Evolutionary conservation across 2,888 invertebrate species (phyloP), one percentile per base, ranked within the genome.

Genomic region (Blastobasis lacticolella): DNA sequence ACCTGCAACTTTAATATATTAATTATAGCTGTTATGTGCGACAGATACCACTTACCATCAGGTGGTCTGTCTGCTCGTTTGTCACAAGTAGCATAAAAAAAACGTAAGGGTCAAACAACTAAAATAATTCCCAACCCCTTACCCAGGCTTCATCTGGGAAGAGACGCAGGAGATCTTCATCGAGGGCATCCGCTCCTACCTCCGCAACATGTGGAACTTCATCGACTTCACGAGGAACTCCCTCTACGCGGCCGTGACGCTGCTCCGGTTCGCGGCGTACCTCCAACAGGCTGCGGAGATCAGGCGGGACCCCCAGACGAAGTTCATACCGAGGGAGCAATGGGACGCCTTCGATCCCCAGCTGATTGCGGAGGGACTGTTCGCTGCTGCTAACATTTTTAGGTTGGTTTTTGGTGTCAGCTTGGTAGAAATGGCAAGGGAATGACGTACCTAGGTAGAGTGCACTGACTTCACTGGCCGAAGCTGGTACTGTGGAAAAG

Each of bases 291-390:
- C 76, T 4, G 75, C 90, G 0, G 94, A 96, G 78, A 95, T 95
- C 50, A 67, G 79, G 4, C 70, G 73, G 2, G 92, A 96, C 67
- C 91, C 93, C 0, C 80, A 90, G 38, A 93, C 92, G 37, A 94
- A 94, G 36, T 94, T 90, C 66, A 92, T 95, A 38, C 93, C 95
- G 0, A 89, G 97, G 37, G 95, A 96, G 64, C 88, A 94, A 50
- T 98, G 98, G 98, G 91, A 95, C 60, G 94, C 95, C 5, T 98
- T 95, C 72, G 98, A 98, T 81, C 97, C 97, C 0, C 97, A 97
- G 71, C 88, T 98, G 6, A 95, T 98, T 38, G 95, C 96, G 5
- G 97, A 97, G 72, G 97, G 96, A 40, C 87, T 98, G 49, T 98
- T 97, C 80, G 97, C 98, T 7, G 97, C 95, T 1, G 98, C 97